Percentiles rank a stretch among this genome's conserved stretches.
These are phyloP conservation scores for Sebastes cheni DNA, from an alignment of 2,797 vertebrate species.

Conservation along the genomic window DNA sequence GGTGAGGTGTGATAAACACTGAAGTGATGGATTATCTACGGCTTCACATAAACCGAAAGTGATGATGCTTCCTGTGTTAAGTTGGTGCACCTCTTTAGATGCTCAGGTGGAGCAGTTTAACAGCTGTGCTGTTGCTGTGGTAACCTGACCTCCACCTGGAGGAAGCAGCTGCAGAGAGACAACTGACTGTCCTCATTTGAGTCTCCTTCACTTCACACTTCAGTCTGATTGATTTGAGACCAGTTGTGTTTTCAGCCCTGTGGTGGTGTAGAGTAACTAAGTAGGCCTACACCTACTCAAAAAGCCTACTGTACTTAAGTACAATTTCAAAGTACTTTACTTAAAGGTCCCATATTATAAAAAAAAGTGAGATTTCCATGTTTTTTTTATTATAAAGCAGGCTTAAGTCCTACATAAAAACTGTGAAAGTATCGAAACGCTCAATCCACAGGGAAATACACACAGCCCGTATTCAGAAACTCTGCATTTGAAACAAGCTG, in stretches of 20 bases:
- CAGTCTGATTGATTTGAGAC: neutral
- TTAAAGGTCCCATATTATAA: no score
- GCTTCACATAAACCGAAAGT: no score
- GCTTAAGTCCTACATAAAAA: no score
- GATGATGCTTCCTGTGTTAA: neutral
- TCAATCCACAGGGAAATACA: no score
- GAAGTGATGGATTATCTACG: neutral
- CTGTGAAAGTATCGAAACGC: no score
- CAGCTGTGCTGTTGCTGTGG: slow-evolving; percentile 11
- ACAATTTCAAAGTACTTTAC: no score
- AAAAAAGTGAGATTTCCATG: no score
- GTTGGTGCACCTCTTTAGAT: neutral
- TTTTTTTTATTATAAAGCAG: no score
- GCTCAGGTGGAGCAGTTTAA: neutral
- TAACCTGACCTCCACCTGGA: slow-evolving; percentile 15
- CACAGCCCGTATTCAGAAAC: no score
- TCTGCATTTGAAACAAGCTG: no score
- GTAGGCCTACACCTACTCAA: neutral
- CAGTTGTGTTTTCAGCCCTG: neutral
- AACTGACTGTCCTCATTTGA: neutral
- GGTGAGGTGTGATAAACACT: neutral
- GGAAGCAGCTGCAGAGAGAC: neutral
- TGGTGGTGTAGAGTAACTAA: neutral
- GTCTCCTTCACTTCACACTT: neutral
- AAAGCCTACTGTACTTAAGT: neutral